phyloP scores from a whole-genome alignment of 2,113 vertebrate species.

The Scopus umbretta region DNA sequence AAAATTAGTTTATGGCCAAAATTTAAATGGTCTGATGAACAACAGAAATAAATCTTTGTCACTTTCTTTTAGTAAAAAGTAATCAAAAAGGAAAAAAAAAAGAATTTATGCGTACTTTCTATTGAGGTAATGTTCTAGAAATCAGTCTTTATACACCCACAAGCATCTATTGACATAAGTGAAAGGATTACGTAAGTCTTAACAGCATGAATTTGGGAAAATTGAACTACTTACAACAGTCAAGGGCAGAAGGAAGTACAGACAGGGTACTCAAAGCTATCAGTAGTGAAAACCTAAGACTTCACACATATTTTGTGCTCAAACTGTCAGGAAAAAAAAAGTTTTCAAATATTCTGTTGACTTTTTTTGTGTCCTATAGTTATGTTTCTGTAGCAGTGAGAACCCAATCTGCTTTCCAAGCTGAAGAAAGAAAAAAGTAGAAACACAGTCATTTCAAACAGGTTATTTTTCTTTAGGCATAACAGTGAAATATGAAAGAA shows the following conservation, averaged over 20 bases:
- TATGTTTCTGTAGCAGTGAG: background rate
- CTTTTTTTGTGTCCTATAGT: background rate
- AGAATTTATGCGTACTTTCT: background rate
- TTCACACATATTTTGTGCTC: background rate
- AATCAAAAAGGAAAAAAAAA: background rate
- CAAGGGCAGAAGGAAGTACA: background rate
- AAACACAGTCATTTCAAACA: background rate
- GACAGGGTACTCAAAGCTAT: background rate
- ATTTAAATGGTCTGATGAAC: background rate
- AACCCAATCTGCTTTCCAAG: background rate
- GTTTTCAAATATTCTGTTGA: background rate
- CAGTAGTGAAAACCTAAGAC: background rate
- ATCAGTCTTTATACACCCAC: conserved; percentile 13
- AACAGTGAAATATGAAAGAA: background rate
- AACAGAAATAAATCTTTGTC: background rate
- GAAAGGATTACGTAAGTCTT: background rate
- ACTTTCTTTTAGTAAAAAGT: background rate
- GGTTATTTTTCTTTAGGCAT: background rate
- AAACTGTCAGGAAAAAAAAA: background rate
- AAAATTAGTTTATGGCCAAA: background rate
- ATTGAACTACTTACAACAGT: background rate
- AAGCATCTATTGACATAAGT: background rate
- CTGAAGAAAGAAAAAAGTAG: background rate
- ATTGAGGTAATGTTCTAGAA: background rate
- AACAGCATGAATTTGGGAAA: background rate